These are phyloP conservation scores for Diorhabda elongata DNA, from an alignment of 1,140 invertebrate species.

Conservation along the genomic window DNA sequence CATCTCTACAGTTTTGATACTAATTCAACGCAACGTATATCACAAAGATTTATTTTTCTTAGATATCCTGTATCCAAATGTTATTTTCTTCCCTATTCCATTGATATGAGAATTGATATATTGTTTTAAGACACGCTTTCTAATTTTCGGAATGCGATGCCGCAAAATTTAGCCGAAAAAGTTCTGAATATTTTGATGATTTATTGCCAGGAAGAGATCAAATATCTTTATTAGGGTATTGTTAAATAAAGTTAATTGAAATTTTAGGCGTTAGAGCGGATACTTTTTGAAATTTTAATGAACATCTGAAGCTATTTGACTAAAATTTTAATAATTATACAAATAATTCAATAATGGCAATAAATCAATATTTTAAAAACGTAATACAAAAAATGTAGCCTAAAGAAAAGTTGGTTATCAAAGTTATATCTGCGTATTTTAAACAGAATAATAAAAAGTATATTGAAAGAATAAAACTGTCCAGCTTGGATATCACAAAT, in stretches of 20 bases:
- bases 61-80: not conserved
- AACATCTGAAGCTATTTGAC: not conserved
- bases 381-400: too few relatives aligned
- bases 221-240: slow-evolving; percentile 12
- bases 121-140: slow-evolving; percentile 13
- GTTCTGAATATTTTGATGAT: slow-evolving; percentile 10
- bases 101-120: slow-evolving; percentile 3
- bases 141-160: slow-evolving; percentile 15
- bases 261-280: slow-evolving; percentile 15
- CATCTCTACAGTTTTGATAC: too few relatives aligned
- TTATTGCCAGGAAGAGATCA: slow-evolving; percentile 8
- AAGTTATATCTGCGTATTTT: too few relatives aligned
- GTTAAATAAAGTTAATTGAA: slow-evolving; percentile 7
- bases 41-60: not conserved
- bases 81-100: slow-evolving; percentile 7
- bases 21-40: too few relatives aligned
- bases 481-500: too few relatives aligned
- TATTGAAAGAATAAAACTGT: too few relatives aligned
- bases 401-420: too few relatives aligned
- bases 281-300: slow-evolving; percentile 6
- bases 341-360: too few relatives aligned
- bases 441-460: too few relatives aligned
- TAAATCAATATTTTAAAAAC: too few relatives aligned
- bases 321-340: too few relatives aligned
- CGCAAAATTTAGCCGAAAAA: slow-evolving; percentile 16